Base-by-base conservation (phyloP, 2,113 vertebrate species). In the Typhlomys cinereus region DNA sequence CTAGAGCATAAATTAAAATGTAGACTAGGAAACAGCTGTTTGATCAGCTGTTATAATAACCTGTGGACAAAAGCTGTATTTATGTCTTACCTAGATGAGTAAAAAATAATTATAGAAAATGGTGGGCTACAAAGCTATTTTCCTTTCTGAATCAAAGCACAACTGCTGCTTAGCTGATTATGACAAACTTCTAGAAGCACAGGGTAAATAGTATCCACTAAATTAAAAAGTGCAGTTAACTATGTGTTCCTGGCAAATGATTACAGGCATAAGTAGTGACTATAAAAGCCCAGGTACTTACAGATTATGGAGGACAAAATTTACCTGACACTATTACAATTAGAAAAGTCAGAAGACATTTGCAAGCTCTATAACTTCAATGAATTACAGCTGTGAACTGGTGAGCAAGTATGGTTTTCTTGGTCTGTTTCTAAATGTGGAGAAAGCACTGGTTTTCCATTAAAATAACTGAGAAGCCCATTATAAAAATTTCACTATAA, bases 11-110 rank as follows among this genome's bases (percentile, higher is more conserved):
- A 94, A 96, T 94, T 95, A 95, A 12, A 92, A 94, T 76, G 69
- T 82, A 88, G 69, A 92, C 96, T 20, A 94, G 27, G 74, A 96
- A 96, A 91, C 14, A 59, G 73, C 50, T 97, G 85, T 97, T 98
- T 97, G 93, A 97, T 97, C 97, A 97, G 95, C 96, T 97, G 96
- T 73, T 94, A 89, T 61, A 46, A 1, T 59, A 90, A 70, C 71
- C 70, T 89, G 27, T 52, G 91, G 85, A 78, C 76, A 62, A 29
- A 96, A 70, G 75, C 83, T 90, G 13, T 73, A 84, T 91, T 95
- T 50, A 9, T 76, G 74, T 73, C 91, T 95, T 96, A 94, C 94
- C 85, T 91, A 85, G 29, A 93, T 21, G 57, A 31, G 31, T 70
- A 92, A 92, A 94, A 92, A 79, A 73, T 85, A 92, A 78, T 87